These are phyloP conservation scores for Microcebus murinus DNA, from an alignment of 2,113 vertebrate species.

Conservation along the genomic window DNA sequence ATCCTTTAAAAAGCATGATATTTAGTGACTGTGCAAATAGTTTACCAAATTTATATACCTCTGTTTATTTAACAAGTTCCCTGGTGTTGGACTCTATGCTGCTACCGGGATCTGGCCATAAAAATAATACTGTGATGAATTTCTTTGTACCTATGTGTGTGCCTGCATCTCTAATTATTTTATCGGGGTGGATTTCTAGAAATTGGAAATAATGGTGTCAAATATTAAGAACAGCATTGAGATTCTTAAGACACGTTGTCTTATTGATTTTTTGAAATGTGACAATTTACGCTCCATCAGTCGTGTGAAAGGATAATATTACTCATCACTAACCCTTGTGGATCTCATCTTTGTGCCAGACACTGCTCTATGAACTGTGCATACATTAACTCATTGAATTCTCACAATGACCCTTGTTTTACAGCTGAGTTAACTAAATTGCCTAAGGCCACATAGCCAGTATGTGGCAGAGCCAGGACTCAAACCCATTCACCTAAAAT, in stretches of 20 bases:
- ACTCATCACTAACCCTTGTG: not conserved
- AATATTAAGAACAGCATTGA: not conserved
- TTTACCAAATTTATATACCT: not conserved
- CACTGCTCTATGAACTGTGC: not conserved
- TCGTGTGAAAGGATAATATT: not conserved
- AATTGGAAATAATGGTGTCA: not conserved
- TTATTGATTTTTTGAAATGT: not conserved
- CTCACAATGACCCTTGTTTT: constrained; percentile 8
- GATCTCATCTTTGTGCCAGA: not conserved
- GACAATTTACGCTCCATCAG: not conserved
- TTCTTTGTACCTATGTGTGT: not conserved
- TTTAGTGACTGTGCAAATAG: constrained; percentile 16
- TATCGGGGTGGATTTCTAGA: not conserved
- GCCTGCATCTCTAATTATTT: not conserved
- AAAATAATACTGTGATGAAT: not conserved
- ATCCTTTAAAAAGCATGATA: constrained; percentile 15
- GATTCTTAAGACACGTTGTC: not conserved
- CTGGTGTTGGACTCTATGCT: not conserved
- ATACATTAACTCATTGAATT: not conserved
- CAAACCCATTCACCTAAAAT: not conserved
- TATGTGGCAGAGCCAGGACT: not conserved
- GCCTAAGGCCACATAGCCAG: not conserved
- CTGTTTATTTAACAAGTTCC: not conserved
- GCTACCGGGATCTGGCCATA: not conserved
- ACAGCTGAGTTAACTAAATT: not conserved